These are phyloP conservation scores for Sinonovacula constricta DNA, from an alignment of 1,140 invertebrate species.

Conservation along the genomic window DNA sequence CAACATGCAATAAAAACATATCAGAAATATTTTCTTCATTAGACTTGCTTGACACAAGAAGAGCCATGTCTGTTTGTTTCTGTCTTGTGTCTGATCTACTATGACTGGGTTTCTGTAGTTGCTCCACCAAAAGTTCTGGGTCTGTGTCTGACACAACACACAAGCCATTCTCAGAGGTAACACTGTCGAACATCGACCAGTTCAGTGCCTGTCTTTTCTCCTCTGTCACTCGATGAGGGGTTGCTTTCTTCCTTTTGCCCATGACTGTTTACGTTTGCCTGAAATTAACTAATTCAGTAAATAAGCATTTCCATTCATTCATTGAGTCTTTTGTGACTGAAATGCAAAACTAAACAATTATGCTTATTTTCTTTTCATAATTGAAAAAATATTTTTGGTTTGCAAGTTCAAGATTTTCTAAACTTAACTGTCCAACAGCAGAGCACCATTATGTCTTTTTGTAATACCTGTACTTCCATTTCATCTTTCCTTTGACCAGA, in stretches of 20 bases:
- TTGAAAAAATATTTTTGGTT: too few species aligned
- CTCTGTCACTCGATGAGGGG: constrained; percentile 60
- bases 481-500: too few species aligned
- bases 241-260: constrained; percentile 70
- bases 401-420: too few species aligned
- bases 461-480: too few species aligned
- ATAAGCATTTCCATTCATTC: too few species aligned
- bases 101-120: not conserved
- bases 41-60: constrained; percentile 2
- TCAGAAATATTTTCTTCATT: constrained; percentile 14
- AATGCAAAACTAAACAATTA: too few species aligned
- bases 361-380: too few species aligned
- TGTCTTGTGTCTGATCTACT: not conserved
- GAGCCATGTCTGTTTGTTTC: not conserved
- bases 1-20: constrained; percentile 50
- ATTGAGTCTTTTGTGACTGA: too few species aligned
- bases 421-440: too few species aligned
- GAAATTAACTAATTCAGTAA: too few species aligned
- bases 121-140: constrained; percentile 50
- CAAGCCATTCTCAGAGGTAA: constrained; percentile 13
- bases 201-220: constrained; percentile 64
- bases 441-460: too few species aligned
- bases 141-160: constrained; percentile 60
- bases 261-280: too few species aligned
- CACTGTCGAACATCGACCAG: constrained; percentile 72